These are phyloP conservation scores for Myopa testacea DNA, from an alignment of 2,888 invertebrate species.

Conservation along the genomic window DNA sequence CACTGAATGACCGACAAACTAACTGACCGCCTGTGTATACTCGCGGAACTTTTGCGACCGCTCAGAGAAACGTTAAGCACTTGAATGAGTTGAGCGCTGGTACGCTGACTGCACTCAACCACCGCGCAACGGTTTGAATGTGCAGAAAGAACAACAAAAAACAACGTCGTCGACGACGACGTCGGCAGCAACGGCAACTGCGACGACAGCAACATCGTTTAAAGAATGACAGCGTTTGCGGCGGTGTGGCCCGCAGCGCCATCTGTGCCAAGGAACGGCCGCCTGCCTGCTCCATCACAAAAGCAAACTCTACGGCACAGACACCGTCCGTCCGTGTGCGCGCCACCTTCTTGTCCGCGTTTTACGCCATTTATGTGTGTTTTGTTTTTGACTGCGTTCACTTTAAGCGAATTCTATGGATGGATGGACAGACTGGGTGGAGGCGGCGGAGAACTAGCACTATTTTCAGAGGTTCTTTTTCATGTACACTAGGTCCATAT, in stretches of 20 bases:
- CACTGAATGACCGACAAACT: constrained; percentile 38
- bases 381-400: constrained; percentile 28
- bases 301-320: constrained; percentile 25
- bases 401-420: constrained; percentile 16
- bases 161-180: constrained; percentile 46
- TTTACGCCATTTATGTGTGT: constrained; percentile 21
- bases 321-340: constrained; percentile 30
- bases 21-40: constrained; percentile 51
- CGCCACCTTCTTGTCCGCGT: constrained; percentile 18
- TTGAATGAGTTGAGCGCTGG: constrained; percentile 65
- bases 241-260: constrained; percentile 36
- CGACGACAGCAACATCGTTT: constrained; percentile 48
- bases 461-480: constrained; percentile 33
- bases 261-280: constrained; percentile 31
- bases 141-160: constrained; percentile 39
- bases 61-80: constrained; percentile 67
- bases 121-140: constrained; percentile 46
- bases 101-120: constrained; percentile 61
- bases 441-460: constrained; percentile 7
- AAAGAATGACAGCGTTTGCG: constrained; percentile 10
- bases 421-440: constrained; percentile 7
- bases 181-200: constrained; percentile 48
- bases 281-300: constrained; percentile 17
- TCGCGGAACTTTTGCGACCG: constrained; percentile 56
- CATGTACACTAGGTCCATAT: constrained; percentile 32